Base-by-base conservation (phyloP, 2,888 invertebrate genomes). In the Psylliodes chrysocephalus region DNA sequence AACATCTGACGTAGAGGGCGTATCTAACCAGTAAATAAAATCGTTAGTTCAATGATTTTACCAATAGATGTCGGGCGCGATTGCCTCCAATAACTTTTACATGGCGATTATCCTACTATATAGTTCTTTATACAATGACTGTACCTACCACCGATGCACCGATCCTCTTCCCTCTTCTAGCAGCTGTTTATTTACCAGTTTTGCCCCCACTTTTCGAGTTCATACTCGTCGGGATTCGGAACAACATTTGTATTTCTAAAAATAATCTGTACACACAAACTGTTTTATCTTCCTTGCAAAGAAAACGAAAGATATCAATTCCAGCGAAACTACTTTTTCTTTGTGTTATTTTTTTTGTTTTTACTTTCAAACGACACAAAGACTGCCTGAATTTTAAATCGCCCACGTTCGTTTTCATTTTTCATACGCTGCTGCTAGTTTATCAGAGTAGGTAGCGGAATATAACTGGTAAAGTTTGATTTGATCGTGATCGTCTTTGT, bases 361-460 rank as follows among this genome's bases (percentile, higher is more conserved):
- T 44, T 10, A 28, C 15, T 28, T 49, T n/a, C n/a, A 49, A 49
- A 49, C 49, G n/a, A n/a, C n/a, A n/a, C n/a, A n/a, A n/a, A n/a
- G n/a, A n/a, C 49, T 15, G 49, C 49, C 28, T 49, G 49, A 28
- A 30, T 49, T 49, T 49, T 30, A 49, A 49, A 49, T 49, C 49
- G 49, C 49, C 49, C 49, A 49, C 19, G 46, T 46, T 22, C 22
- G 14, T 46, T 46, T 44, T 44, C 44, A 18, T 42, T 42, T 40
- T 40, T 17, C n/a, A n/a, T n/a, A n/a, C n/a, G n/a, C n/a, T n/a
- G n/a, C n/a, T n/a, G n/a, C n/a, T n/a, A n/a, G n/a, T n/a, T n/a
- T n/a, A n/a, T n/a, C n/a, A n/a, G n/a, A n/a, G n/a, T n/a, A n/a
- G n/a, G n/a, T n/a, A n/a, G n/a, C n/a, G n/a, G n/a, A n/a, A n/a